Evolutionary conservation across 2,113 vertebrate species (phyloP).

Genomic region (Hippoglossus stenolepis): DNA sequence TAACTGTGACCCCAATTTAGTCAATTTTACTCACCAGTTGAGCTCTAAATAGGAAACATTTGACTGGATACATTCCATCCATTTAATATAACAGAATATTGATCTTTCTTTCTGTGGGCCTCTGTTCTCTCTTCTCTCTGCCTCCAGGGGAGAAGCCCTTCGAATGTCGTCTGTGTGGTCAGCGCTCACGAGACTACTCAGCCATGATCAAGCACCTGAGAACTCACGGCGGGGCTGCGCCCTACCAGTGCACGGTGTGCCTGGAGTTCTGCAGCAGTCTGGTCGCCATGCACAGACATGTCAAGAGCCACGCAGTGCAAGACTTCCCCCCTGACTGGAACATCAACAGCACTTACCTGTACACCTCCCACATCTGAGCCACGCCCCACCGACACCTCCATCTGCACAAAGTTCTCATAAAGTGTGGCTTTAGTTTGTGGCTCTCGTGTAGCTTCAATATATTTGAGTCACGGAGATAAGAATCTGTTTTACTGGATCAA

Average conservation of each 20-base stretch:
- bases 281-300: slow-evolving; percentile 85
- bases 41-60: too few species aligned
- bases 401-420: background rate
- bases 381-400: background rate
- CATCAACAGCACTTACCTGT: slow-evolving; percentile 85
- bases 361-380: slow-evolving; percentile 79
- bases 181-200: slow-evolving; percentile 88
- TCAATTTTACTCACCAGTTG: background rate
- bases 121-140: background rate
- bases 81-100: background rate
- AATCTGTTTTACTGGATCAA: background rate
- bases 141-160: slow-evolving; percentile 87
- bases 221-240: slow-evolving; percentile 83
- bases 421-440: background rate
- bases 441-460: background rate
- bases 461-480: background rate
- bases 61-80: too few species aligned
- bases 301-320: slow-evolving; percentile 80
- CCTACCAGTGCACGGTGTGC: slow-evolving; percentile 86
- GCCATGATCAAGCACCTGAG: slow-evolving; percentile 90
- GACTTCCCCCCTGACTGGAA: slow-evolving; percentile 86
- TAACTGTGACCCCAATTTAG: too few species aligned
- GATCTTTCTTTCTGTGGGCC: slow-evolving; percentile 12
- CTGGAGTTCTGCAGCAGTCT: slow-evolving; percentile 84
- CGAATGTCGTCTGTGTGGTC: slow-evolving; percentile 86